Percentiles rank a stretch among this genome's conserved stretches.
Evolutionary conservation across 2,888 invertebrate species (phyloP).

Genomic region (Rhamnusium bicolor): DNA sequence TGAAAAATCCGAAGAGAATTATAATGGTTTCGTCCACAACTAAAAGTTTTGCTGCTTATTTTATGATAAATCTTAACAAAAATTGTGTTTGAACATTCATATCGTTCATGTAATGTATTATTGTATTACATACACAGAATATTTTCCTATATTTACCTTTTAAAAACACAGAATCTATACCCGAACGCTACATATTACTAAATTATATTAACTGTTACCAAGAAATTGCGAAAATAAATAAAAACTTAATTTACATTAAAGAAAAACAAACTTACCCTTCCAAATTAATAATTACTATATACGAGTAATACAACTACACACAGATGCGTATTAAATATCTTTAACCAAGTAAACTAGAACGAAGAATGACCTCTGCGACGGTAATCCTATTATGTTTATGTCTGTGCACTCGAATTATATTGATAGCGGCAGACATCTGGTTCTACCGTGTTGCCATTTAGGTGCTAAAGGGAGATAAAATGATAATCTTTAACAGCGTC

Average conservation of each 20-base stretch:
- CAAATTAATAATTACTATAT: neutral
- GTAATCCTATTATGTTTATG: too few species aligned
- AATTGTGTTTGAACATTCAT: neutral
- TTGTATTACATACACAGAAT: neutral
- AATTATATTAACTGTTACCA: neutral
- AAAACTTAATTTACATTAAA: neutral
- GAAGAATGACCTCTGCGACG: too few species aligned
- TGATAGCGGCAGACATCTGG: too few species aligned
- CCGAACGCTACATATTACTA: neutral
- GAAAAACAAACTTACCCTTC: neutral
- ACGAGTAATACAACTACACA: neutral
- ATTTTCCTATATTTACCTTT: neutral
- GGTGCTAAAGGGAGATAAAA: too few species aligned
- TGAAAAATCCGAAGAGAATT: neutral
- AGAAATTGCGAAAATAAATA: constrained; percentile 1
- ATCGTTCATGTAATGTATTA: constrained; percentile 1
- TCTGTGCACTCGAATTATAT: too few species aligned
- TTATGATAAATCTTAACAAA: constrained; percentile 3
- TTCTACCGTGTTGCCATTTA: too few species aligned
- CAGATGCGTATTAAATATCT: neutral
- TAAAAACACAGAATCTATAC: neutral
- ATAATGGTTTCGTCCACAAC: neutral
- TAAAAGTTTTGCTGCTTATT: constrained; percentile 2
- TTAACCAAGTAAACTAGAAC: neutral
- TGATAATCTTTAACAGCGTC: too few species aligned